Conservation (phyloP, 2,113 vertebrate genomes). For the Myiozetetes cayanensis region DNA sequence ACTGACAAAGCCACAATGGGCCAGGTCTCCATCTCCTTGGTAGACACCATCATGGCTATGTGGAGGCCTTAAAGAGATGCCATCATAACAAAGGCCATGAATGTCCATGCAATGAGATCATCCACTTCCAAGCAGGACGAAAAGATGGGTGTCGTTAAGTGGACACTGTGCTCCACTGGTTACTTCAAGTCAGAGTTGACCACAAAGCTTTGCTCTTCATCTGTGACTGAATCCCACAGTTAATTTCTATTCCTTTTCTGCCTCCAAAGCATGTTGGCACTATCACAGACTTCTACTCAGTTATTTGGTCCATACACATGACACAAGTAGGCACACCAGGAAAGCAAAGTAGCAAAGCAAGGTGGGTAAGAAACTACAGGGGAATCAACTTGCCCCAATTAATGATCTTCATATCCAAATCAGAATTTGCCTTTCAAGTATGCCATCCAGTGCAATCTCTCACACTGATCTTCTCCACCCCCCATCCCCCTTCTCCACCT, state of each 20-base stretch:
- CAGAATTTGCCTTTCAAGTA: not conserved
- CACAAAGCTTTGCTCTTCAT: not conserved
- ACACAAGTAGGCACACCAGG: not conserved
- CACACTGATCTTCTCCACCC: not conserved
- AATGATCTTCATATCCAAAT: not conserved
- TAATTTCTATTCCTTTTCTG: not conserved
- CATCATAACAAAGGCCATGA: not conserved
- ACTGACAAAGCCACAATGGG: not conserved
- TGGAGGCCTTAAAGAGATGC: not conserved
- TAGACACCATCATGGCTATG: not conserved
- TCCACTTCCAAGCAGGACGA: not conserved
- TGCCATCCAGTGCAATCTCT: not conserved
- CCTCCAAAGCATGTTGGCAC: not conserved
- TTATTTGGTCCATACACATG: not conserved
- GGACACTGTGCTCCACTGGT: not conserved
- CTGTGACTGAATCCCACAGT: not conserved
- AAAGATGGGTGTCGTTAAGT: not conserved
- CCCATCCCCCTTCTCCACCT: not conserved
- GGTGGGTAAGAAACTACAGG: fast-evolving
- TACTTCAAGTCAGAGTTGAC: not conserved
- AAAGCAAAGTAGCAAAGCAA: not conserved
- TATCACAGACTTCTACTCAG: not conserved
- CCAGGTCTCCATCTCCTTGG: not conserved
- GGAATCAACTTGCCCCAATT: not conserved
- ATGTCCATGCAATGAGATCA: not conserved